Conservation (phyloP, 2,888 invertebrate genomes). For the Scelioninae gen. 2 region DNA sequence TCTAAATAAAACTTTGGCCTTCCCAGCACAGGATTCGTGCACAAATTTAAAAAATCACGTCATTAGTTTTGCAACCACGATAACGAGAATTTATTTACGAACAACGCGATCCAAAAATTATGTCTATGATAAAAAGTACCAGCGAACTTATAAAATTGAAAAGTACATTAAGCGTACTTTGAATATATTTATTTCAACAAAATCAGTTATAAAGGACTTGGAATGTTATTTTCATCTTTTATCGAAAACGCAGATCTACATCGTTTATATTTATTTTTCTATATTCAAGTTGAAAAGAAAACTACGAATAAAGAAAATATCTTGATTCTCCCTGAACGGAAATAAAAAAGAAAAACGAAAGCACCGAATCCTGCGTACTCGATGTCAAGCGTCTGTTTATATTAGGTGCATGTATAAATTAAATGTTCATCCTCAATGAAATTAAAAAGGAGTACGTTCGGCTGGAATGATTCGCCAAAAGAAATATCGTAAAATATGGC, state of each 20-base stretch:
- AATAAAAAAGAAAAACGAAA: conserved; percentile 39
- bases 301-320: conserved; percentile 37
- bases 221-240: conserved; percentile 32
- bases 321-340: conserved; percentile 27
- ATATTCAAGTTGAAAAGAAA: conserved; percentile 38
- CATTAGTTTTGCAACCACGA: too few relatives aligned
- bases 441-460: too few relatives aligned
- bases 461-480: too few relatives aligned
- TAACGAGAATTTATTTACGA: too few relatives aligned
- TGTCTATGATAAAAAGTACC: too few relatives aligned
- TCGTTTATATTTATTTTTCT: conserved; percentile 36
- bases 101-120: not conserved
- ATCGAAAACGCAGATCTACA: conserved; percentile 29
- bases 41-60: too few relatives aligned
- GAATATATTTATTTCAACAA: conserved; percentile 10
- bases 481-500: too few relatives aligned
- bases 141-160: not conserved
- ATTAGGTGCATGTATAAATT: conserved; percentile 25
- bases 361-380: conserved; percentile 18
- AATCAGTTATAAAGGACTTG: conserved; percentile 34
- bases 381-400: conserved; percentile 36
- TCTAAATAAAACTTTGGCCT: too few relatives aligned
- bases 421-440: too few relatives aligned
- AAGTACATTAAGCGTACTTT: not conserved
- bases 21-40: too few relatives aligned